phyloP scores from a whole-genome alignment of 2,113 vertebrate genomes.

The Colius striatus region DNA sequence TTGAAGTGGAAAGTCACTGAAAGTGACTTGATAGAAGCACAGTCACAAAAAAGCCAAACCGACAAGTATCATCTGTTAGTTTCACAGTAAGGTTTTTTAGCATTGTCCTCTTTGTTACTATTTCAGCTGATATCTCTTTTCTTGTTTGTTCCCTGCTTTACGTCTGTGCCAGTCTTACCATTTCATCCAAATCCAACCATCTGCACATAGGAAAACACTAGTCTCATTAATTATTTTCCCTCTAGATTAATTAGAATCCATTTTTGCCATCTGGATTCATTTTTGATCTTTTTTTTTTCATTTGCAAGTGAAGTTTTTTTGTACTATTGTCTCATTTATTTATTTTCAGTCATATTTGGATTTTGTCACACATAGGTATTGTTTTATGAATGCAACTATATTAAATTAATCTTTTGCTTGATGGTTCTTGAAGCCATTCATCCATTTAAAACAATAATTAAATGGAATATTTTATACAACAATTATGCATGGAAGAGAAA shows the following conservation, averaged over 20 bases:
- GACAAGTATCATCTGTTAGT: neutral
- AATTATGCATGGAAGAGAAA: neutral
- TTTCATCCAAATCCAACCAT: neutral
- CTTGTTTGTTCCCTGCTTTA: neutral
- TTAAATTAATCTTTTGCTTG: neutral
- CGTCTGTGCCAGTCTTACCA: neutral
- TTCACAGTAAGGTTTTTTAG: neutral
- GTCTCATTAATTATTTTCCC: neutral
- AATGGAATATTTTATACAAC: neutral
- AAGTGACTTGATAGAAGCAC: neutral
- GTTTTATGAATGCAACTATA: neutral
- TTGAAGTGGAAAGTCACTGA: neutral
- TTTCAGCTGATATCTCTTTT: neutral
- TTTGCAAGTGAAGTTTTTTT: neutral
- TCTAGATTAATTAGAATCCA: neutral
- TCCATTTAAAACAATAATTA: neutral
- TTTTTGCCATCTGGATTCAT: neutral
- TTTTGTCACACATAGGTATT: neutral
- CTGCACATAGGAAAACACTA: neutral
- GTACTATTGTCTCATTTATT: neutral
- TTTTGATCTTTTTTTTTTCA: neutral
- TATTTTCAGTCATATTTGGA: neutral
- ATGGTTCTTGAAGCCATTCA: neutral
- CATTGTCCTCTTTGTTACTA: neutral
- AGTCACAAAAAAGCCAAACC: neutral